phyloP scores from a whole-genome alignment of 2,113 vertebrate genomes.

The pig (Sus scrofa) region DNA sequence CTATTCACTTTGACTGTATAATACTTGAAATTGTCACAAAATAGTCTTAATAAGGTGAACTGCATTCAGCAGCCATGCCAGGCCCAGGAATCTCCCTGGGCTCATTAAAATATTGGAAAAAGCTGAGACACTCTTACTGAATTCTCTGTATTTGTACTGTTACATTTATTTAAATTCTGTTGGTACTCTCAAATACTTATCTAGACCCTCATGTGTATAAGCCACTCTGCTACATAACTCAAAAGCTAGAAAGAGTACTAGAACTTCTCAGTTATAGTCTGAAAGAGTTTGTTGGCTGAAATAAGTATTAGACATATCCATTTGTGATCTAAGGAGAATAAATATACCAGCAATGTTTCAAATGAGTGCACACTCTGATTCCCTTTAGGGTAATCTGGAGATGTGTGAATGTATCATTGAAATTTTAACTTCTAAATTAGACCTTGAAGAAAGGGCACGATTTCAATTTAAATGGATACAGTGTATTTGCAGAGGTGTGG shows the following conservation, averaged over 20 bases:
- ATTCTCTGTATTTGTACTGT: background rate
- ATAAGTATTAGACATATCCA: background rate
- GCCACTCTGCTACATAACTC: no score
- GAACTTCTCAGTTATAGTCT: background rate
- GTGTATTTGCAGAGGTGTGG: background rate
- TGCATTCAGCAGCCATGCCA: background rate
- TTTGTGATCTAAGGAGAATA: background rate
- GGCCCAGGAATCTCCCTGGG: background rate
- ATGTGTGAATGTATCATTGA: background rate
- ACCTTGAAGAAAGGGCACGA: background rate
- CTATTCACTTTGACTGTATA: background rate
- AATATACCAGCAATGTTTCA: background rate
- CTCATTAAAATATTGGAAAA: background rate
- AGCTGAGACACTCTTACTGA: no score
- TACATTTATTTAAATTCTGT: background rate
- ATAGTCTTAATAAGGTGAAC: background rate
- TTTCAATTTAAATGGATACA: background rate
- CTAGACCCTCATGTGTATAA: background rate
- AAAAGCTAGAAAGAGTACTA: background rate
- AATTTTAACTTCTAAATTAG: background rate
- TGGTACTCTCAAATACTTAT: no score
- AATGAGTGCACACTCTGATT: no score
- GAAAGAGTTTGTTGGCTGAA: background rate
- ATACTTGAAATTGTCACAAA: background rate
- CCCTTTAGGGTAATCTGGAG: background rate